Conservation (phyloP, 2,888 invertebrate species). For the Odontocolon sp. region DNA sequence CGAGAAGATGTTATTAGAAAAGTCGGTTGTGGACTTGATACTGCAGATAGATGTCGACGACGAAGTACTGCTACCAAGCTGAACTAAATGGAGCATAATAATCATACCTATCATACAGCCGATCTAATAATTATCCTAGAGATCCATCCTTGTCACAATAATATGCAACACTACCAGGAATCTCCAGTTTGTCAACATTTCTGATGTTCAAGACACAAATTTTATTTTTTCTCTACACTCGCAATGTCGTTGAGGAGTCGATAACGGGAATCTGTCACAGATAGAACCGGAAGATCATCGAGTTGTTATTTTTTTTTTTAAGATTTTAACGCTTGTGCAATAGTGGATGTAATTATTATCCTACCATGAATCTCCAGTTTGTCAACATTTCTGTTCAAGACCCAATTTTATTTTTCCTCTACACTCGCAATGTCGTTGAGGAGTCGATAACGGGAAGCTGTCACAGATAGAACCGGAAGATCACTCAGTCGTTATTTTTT, state of each 20-base stretch:
- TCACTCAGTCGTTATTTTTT: neutral
- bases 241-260: neutral
- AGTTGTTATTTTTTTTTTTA: neutral
- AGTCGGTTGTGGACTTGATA: neutral
- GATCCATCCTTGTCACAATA: constrained; percentile 22
- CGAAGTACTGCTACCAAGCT: constrained; percentile 27
- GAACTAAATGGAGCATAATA: constrained; percentile 53
- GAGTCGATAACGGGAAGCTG: neutral
- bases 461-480: neutral
- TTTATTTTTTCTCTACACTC: neutral
- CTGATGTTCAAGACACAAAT: neutral
- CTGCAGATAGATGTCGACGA: constrained; percentile 25
- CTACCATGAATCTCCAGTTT: too few relatives aligned
- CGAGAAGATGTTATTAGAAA: constrained; percentile 32
- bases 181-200: neutral
- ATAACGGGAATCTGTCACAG: neutral
- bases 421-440: neutral
- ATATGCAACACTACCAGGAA: neutral
- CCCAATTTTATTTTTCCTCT: neutral
- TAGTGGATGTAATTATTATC: too few relatives aligned
- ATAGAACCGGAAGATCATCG: neutral
- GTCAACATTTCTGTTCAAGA: neutral
- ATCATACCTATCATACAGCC: constrained; percentile 22
- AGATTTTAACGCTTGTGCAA: too few relatives aligned
- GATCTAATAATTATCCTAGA: constrained; percentile 47